Percentiles rank a stretch among this genome's conserved stretches.
phyloP scores from a whole-genome alignment of 2,797 vertebrate genomes.

The Graptemys geographica region DNA sequence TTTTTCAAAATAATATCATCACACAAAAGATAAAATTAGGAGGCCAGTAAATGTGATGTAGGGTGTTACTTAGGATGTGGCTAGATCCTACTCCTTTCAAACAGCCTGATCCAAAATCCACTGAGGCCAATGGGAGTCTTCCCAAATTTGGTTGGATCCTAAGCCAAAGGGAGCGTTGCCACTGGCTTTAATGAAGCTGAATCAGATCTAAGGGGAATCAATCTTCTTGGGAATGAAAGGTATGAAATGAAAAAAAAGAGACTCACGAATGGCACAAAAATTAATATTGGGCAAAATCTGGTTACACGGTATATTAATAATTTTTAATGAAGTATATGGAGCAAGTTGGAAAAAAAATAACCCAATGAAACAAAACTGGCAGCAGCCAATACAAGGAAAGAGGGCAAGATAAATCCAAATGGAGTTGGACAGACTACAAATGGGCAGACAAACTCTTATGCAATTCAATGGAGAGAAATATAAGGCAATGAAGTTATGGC shows the following conservation, averaged over 20 bases:
- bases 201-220: neutral
- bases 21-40: neutral
- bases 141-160: neutral
- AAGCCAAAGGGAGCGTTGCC: neutral
- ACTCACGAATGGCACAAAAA: neutral
- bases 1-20: neutral
- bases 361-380: slow-evolving; percentile 16
- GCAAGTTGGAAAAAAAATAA: slow-evolving; percentile 2
- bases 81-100: neutral
- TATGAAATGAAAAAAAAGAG: neutral
- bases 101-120: neutral
- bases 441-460: neutral
- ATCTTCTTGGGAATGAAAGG: neutral
- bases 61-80: too few species aligned
- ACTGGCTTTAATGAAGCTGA: neutral
- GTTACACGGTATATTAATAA: neutral
- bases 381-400: slow-evolving; percentile 29
- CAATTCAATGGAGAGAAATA: neutral
- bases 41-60: neutral
- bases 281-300: slow-evolving; percentile 19
- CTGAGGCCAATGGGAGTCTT: neutral
- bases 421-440: neutral
- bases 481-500: neutral
- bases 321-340: neutral
- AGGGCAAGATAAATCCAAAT: slow-evolving; percentile 38